These are phyloP conservation scores for Xenopus tropicalis DNA, from an alignment of 2,113 vertebrate genomes.

Conservation along the genomic window UCB_Xtro_10.0 CM004449.2:85503501-85504000, in stretches of 20 bases:
- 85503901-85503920: too few relatives aligned
- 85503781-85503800: too few relatives aligned
- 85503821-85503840: too few relatives aligned
- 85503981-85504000: too few relatives aligned
- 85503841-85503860: too few relatives aligned
- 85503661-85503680: not conserved
- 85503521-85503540: not conserved
- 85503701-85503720: not conserved
- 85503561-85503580: not conserved
- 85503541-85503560: not conserved
- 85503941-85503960: too few relatives aligned
- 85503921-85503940: too few relatives aligned
- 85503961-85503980: too few relatives aligned
- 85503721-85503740: not conserved
- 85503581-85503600: conserved; percentile 3
- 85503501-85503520: not conserved
- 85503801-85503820: too few relatives aligned
- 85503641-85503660: conserved; percentile 1
- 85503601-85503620: conserved; percentile 1
- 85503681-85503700: not conserved
- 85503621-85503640: not conserved
- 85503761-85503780: not conserved
- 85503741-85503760: not conserved
- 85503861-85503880: too few relatives aligned
- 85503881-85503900: too few relatives aligned